These are phyloP conservation scores for Allolobophora icterica DNA, from an alignment of 2,888 invertebrate genomes.

Conservation along the genomic window DNA sequence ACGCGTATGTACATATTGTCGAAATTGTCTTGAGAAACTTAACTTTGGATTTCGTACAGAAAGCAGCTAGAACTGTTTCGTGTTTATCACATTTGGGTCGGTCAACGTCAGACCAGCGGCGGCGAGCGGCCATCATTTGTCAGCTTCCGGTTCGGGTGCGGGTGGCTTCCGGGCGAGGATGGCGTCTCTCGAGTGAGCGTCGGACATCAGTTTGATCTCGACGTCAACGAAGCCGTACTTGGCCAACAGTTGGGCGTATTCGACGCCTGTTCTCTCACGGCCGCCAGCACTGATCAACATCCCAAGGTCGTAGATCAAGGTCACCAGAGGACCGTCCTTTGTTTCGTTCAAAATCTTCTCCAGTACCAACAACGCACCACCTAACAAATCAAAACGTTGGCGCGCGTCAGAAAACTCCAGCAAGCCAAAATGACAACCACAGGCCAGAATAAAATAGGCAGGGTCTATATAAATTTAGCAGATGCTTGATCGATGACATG, in stretches of 20 bases:
- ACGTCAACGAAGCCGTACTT: slow-evolving; percentile 50
- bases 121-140: neutral
- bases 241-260: slow-evolving; percentile 52
- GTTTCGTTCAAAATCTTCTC: slow-evolving; percentile 54
- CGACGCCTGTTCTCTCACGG: slow-evolving; percentile 51
- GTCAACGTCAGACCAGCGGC: neutral
- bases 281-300: slow-evolving; percentile 53
- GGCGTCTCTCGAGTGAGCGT: slow-evolving; percentile 48
- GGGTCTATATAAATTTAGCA: no score
- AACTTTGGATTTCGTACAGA: neutral
- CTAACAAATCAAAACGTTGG: slow-evolving; percentile 41
- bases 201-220: slow-evolving; percentile 41
- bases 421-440: no score
- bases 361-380: slow-evolving; percentile 53
- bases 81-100: neutral
- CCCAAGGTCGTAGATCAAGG: slow-evolving; percentile 51
- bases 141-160: no score
- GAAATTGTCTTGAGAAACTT: neutral
- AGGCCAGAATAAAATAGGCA: no score
- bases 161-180: slow-evolving; percentile 50
- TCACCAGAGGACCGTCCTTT: slow-evolving; percentile 51
- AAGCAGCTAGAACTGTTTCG: neutral
- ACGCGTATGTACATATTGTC: neutral
- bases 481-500: no score
- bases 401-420: neutral